Evolutionary conservation across 2,888 invertebrate species (phyloP).

Genomic region (Onthophagus sagittarius): DNA sequence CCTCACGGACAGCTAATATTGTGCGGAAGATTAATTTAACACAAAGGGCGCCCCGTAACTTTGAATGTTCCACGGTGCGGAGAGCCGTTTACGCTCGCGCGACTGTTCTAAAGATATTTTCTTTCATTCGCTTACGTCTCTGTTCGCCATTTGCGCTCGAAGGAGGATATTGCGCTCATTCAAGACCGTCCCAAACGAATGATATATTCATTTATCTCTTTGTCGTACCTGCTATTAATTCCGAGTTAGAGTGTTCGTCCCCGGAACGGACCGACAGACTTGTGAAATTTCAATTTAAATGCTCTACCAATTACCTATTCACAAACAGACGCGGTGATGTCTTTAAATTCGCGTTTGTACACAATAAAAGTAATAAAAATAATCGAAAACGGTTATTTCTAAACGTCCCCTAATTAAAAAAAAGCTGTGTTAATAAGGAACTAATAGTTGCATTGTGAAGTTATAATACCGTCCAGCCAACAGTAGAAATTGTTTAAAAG

Average conservation of each 20-base stretch:
- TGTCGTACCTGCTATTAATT: neutral
- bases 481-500: neutral
- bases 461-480: neutral
- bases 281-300: neutral
- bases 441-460: neutral
- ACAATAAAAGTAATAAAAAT: neutral
- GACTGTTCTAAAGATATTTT: slow-evolving; percentile 28
- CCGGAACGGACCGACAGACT: neutral
- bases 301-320: neutral
- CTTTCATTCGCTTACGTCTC: slow-evolving; percentile 21
- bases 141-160: neutral
- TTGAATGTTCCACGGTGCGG: slow-evolving; percentile 24
- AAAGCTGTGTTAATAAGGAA: neutral
- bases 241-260: neutral
- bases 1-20: slow-evolving; percentile 38
- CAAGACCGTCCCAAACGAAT: neutral
- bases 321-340: neutral
- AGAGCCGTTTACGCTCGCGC: slow-evolving; percentile 28
- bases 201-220: neutral
- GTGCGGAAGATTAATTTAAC: slow-evolving; percentile 39
- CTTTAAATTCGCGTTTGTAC: neutral
- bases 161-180: neutral
- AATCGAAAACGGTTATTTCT: too few relatives aligned
- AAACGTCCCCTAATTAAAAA: too few relatives aligned
- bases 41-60: slow-evolving; percentile 34